Percentiles rank a stretch among this genome's conserved stretches.
Conservation (phyloP, 2,113 vertebrate species). For the Barnardius zonarius region DNA sequence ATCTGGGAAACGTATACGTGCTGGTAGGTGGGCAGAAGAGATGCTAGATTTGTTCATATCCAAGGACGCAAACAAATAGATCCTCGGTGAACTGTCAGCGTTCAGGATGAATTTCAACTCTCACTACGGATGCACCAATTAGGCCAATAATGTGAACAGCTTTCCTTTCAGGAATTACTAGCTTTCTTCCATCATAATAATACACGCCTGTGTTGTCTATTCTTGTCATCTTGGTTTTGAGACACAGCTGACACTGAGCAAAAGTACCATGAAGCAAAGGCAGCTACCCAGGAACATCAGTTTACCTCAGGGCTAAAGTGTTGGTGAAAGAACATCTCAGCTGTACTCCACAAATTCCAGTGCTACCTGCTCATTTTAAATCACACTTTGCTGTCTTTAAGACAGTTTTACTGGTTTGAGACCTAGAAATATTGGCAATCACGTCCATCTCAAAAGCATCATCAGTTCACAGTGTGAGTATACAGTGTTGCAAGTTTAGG, state of each 20-base stretch:
- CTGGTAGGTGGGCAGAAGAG: not conserved
- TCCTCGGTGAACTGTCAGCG: not conserved
- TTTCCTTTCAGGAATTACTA: not conserved
- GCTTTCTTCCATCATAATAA: not conserved
- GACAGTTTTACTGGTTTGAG: not conserved
- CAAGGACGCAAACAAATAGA: not conserved
- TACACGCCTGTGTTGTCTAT: not conserved
- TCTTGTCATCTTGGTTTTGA: not conserved
- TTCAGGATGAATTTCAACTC: not conserved
- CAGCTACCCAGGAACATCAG: not conserved
- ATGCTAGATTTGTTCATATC: not conserved
- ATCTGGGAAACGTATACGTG: not conserved
- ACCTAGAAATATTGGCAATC: not conserved
- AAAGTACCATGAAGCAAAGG: not conserved
- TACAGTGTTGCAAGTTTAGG: not conserved
- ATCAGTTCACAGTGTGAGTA: not conserved
- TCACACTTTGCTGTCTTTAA: not conserved
- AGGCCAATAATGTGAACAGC: not conserved
- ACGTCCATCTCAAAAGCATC: not conserved
- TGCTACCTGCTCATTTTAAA: not conserved
- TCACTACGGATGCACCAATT: not conserved
- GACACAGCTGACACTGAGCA: not conserved
- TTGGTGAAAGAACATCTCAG: not conserved
- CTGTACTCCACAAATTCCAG: not conserved
- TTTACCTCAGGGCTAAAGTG: not conserved